Evolutionary conservation across 2,797 vertebrate species (phyloP).

Genomic region (Tapirus indicus): DNA sequence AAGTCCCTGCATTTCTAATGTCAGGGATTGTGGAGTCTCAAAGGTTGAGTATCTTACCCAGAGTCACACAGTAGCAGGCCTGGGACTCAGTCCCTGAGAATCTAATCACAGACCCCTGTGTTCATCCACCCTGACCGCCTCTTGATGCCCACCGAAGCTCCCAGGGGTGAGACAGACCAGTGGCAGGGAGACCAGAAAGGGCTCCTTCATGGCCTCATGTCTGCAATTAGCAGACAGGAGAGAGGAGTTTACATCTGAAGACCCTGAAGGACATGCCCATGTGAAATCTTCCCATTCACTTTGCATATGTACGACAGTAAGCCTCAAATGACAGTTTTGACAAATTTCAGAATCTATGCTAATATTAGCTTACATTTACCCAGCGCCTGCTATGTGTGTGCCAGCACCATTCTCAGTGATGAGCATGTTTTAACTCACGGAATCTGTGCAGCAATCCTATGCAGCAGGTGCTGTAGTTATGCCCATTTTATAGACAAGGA

Average conservation of each 20-base stretch:
- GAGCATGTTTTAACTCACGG: not conserved
- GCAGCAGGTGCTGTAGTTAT: not conserved
- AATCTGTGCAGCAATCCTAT: not conserved
- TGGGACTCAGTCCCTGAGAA: not conserved
- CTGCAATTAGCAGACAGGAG: not conserved
- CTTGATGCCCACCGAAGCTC: not conserved
- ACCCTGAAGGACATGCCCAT: not conserved
- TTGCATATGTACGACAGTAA: not conserved
- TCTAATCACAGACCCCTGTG: not conserved
- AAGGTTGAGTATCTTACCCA: not conserved
- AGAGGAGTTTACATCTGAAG: not conserved
- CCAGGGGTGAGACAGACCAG: not conserved
- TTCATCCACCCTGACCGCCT: not conserved
- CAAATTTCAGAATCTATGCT: not conserved
- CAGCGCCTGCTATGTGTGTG: not conserved
- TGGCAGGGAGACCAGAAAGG: too few relatives aligned
- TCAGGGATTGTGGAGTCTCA: not conserved
- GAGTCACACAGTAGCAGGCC: not conserved
- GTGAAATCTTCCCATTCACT: not conserved
- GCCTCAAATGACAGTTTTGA: not conserved
- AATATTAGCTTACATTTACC: not conserved
- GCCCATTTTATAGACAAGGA: not conserved
- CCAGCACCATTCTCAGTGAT: not conserved
- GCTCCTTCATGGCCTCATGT: not conserved
- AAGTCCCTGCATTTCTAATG: not conserved